Evolutionary conservation across 2,797 vertebrate genomes (phyloP).

Genomic region (Phrynocephalus guinanensis): DNA sequence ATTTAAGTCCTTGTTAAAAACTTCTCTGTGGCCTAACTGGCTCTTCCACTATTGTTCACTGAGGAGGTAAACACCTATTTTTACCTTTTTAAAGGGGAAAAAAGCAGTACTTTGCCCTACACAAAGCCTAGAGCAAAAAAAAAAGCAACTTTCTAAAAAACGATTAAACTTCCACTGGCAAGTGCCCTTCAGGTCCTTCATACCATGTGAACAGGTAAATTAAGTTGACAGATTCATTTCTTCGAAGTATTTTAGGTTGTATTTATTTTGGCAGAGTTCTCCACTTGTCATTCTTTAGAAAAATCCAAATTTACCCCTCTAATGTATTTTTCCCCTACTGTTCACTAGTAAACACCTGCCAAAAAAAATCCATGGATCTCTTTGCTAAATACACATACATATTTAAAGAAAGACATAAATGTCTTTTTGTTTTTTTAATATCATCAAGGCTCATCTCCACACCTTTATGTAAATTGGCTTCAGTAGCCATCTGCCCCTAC

Average conservation of each 20-base stretch:
- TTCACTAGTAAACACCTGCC: slow-evolving; percentile 20
- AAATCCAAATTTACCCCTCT: slow-evolving; percentile 44
- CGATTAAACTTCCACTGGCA: slow-evolving; percentile 48
- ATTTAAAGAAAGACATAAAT: neutral
- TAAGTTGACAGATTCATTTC: slow-evolving; percentile 76
- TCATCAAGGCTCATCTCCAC: slow-evolving; percentile 4
- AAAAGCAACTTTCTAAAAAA: slow-evolving; percentile 57
- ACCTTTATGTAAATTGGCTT: slow-evolving; percentile 24
- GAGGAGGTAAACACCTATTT: slow-evolving; percentile 20
- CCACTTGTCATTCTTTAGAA: slow-evolving; percentile 65
- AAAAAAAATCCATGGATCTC: neutral
- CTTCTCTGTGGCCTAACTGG: neutral
- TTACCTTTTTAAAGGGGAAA: neutral
- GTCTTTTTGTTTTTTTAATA: neutral
- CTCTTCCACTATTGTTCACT: slow-evolving; percentile 37
- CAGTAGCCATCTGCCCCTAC: too few relatives aligned
- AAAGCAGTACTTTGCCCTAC: slow-evolving; percentile 37
- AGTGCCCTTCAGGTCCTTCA: slow-evolving; percentile 62
- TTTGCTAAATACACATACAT: neutral
- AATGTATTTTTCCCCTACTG: slow-evolving; percentile 25
- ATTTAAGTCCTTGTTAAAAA: neutral
- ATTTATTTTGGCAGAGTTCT: slow-evolving; percentile 75
- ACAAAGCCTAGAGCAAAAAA: slow-evolving; percentile 48
- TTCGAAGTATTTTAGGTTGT: slow-evolving; percentile 78
- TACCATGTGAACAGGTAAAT: slow-evolving; percentile 69